phyloP scores from a whole-genome alignment of 2,888 invertebrate species.

The Tetrapedia diversipes region DNA sequence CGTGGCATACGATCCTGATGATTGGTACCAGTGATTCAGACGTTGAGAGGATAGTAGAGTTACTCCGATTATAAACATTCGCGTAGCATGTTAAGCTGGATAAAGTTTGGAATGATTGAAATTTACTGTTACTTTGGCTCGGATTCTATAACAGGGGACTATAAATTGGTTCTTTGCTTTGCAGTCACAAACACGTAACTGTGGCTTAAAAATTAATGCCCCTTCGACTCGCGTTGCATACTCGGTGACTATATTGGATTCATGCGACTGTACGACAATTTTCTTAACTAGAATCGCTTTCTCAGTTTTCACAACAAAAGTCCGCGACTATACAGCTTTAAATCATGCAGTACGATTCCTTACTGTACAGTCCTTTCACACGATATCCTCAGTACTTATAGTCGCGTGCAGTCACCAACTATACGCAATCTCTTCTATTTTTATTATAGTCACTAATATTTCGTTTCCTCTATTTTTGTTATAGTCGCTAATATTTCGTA shows the following conservation, averaged over 20 bases:
- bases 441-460: not conserved
- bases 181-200: not conserved
- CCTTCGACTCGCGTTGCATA: too few relatives aligned
- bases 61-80: too few relatives aligned
- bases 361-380: not conserved
- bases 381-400: not conserved
- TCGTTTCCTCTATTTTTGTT: too few relatives aligned
- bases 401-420: too few relatives aligned
- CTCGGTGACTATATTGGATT: not conserved
- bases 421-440: not conserved
- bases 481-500: not conserved
- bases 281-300: not conserved
- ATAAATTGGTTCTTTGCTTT: not conserved
- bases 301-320: too few relatives aligned
- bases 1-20: slow-evolving; percentile 28
- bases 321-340: too few relatives aligned
- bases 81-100: too few relatives aligned
- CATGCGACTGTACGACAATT: not conserved
- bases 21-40: not conserved
- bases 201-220: too few relatives aligned
- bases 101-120: not conserved
- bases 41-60: slow-evolving; percentile 17
- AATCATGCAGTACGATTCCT: too few relatives aligned
- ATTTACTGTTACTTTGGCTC: not conserved
- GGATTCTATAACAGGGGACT: not conserved